phyloP scores from a whole-genome alignment of 2,888 invertebrate genomes.

The Pycnomerus fuliginosus region DNA sequence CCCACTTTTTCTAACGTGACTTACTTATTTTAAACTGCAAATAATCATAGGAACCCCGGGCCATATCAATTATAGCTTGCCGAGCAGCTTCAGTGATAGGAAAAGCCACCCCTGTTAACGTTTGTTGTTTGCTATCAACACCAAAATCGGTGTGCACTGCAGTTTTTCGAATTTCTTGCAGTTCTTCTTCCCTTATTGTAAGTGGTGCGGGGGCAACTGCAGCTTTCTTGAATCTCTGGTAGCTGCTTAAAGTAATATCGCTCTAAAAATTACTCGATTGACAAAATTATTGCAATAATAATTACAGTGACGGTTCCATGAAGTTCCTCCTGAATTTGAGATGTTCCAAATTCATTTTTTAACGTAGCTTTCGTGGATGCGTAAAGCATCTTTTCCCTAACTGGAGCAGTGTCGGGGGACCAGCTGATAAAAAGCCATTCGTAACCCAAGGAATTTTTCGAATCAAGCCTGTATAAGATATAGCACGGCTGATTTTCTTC shows the following conservation, averaged over 20 bases:
- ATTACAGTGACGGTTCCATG: constrained; percentile 79
- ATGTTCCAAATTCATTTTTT: constrained; percentile 93
- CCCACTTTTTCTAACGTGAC: background rate
- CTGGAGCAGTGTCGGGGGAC: constrained; percentile 89
- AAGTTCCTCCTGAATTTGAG: constrained; percentile 91
- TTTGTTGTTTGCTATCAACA: constrained; percentile 83
- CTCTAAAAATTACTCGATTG: constrained; percentile 54
- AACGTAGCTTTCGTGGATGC: constrained; percentile 97
- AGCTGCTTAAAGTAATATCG: constrained; percentile 81
- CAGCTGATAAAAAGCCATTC: constrained; percentile 94
- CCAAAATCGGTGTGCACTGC: constrained; percentile 72
- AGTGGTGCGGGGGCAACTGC: constrained; percentile 86
- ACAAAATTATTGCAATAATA: background rate
- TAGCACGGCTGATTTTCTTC: constrained; percentile 87
- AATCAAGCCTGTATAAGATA: constrained; percentile 81
- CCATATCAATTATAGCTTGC: constrained; percentile 73
- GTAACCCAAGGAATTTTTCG: constrained; percentile 75
- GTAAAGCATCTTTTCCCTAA: constrained; percentile 96
- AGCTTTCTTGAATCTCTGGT: constrained; percentile 74
- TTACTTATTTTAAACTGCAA: constrained; percentile 84
- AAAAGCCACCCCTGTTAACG: constrained; percentile 86
- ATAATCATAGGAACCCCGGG: constrained; percentile 77
- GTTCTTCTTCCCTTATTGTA: constrained; percentile 82
- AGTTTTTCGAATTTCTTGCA: constrained; percentile 73
- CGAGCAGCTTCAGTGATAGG: constrained; percentile 82